Conservation (phyloP, 1,140 invertebrate species). For the Patella vulgata region DNA sequence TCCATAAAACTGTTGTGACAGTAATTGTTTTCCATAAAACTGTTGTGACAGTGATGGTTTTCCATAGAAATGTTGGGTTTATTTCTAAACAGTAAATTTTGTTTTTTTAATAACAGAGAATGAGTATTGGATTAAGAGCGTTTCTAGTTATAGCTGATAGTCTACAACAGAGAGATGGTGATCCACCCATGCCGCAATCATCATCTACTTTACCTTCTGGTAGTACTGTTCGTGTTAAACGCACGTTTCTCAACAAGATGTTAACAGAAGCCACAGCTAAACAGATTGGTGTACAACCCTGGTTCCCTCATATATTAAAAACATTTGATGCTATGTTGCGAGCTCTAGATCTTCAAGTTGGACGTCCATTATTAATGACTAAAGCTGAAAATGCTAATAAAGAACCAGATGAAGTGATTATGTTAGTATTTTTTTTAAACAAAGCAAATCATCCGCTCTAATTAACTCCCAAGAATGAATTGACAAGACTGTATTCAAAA, state of each 20-base stretch:
- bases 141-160: slow-evolving; percentile 99
- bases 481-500: too few species aligned
- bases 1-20: not conserved
- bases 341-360: slow-evolving; percentile 96
- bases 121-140: slow-evolving; percentile 95
- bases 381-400: slow-evolving; percentile 96
- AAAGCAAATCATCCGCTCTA: too few species aligned
- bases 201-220: slow-evolving; percentile 94
- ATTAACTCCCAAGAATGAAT: too few species aligned
- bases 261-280: slow-evolving; percentile 86
- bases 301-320: slow-evolving; percentile 93
- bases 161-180: slow-evolving; percentile 96
- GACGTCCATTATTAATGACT: slow-evolving; percentile 93
- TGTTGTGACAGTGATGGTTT: too few species aligned
- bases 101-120: slow-evolving; percentile 71
- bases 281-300: slow-evolving; percentile 95
- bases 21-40: not conserved
- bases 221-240: slow-evolving; percentile 88
- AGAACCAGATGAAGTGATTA: slow-evolving; percentile 95
- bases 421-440: slow-evolving; percentile 69
- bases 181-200: slow-evolving; percentile 96
- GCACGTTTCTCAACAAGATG: slow-evolving; percentile 75
- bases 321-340: slow-evolving; percentile 96
- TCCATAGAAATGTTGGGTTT: not conserved
- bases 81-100: too few species aligned